Evolutionary conservation across 2,888 invertebrate species (phyloP).

Genomic region (Horisme vitalbata): DNA sequence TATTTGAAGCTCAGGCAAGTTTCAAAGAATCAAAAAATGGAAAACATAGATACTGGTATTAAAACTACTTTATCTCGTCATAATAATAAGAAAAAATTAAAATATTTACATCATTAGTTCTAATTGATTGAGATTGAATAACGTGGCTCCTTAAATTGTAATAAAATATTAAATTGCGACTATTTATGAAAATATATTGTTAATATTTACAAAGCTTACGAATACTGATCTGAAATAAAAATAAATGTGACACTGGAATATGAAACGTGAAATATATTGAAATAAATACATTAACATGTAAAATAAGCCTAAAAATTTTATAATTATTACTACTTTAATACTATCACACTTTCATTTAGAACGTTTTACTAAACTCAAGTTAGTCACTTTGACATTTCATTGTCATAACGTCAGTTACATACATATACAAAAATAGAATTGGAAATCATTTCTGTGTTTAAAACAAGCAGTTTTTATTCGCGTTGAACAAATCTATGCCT

Average conservation of each 20-base stretch:
- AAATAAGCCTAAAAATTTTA: slow-evolving; percentile 21
- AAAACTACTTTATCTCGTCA: too few species aligned
- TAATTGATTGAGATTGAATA: slow-evolving; percentile 55
- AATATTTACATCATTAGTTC: slow-evolving; percentile 67
- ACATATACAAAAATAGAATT: slow-evolving; percentile 6
- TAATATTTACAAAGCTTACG: slow-evolving; percentile 63
- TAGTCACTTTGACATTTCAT: neutral
- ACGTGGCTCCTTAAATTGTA: slow-evolving; percentile 27
- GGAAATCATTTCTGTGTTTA: neutral
- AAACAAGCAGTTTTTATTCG: too few species aligned
- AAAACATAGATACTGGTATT: too few species aligned
- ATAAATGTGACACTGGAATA: slow-evolving; percentile 56
- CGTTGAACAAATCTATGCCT: too few species aligned
- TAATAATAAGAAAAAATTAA: slow-evolving; percentile 32
- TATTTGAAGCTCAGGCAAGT: too few species aligned
- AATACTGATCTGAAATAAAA: slow-evolving; percentile 65
- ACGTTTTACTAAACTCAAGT: slow-evolving; percentile 2
- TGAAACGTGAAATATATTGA: slow-evolving; percentile 8
- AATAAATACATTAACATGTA: slow-evolving; percentile 27
- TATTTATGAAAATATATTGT: slow-evolving; percentile 66
- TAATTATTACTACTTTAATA: slow-evolving; percentile 45
- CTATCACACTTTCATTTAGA: slow-evolving; percentile 52
- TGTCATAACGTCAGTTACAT: neutral
- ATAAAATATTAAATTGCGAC: slow-evolving; percentile 59
- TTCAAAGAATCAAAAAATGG: too few species aligned